These are phyloP conservation scores for Brienomyrus brachyistius DNA, from an alignment of 2,113 vertebrate genomes.

Conservation along the genomic window DNA sequence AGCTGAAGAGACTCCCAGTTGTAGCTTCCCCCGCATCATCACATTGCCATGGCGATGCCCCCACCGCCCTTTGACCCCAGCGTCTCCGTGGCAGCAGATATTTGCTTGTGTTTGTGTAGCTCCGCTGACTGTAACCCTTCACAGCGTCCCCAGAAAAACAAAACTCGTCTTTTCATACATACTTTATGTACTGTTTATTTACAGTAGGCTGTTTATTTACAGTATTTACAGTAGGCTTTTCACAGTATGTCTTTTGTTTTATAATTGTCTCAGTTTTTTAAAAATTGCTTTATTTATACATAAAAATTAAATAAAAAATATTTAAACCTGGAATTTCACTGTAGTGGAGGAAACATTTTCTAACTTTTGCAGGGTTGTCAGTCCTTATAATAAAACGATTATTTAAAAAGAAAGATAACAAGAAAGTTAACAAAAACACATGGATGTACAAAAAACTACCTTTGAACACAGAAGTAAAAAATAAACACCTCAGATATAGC, in stretches of 20 bases:
- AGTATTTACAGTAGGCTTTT: neutral
- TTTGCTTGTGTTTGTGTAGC: neutral
- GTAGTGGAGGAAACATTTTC: neutral
- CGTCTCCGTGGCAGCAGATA: too few relatives aligned
- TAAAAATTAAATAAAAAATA: neutral
- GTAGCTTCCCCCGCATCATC: neutral
- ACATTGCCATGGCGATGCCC: neutral
- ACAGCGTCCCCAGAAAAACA: neutral
- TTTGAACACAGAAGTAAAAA: neutral
- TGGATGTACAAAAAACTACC: neutral
- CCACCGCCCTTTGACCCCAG: neutral
- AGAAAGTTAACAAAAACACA: neutral
- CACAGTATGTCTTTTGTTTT: neutral
- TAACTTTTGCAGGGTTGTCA: neutral
- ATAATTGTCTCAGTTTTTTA: neutral
- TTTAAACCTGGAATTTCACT: neutral
- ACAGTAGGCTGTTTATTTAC: neutral
- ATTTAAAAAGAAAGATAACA: neutral
- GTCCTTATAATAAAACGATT: neutral
- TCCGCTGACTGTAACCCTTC: neutral
- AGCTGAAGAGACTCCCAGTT: neutral
- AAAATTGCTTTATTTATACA: conserved; percentile 1
- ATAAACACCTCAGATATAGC: neutral
- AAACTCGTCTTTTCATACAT: neutral
- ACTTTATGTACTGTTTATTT: neutral